Base-by-base conservation (phyloP, 2,888 invertebrate genomes). In the Adelphocoris suturalis region DNA sequence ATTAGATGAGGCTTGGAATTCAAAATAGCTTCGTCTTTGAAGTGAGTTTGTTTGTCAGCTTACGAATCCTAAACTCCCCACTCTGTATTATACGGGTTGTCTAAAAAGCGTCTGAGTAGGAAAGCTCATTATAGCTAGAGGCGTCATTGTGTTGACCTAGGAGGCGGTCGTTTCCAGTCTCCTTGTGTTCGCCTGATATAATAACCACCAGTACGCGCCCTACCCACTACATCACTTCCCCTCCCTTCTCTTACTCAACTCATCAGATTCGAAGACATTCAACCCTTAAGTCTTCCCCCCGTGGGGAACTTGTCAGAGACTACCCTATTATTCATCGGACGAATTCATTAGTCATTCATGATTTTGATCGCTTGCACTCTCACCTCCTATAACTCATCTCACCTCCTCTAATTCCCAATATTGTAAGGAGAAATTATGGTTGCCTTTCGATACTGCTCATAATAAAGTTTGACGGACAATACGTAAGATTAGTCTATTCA, bases 291-390 rank as follows among this genome's bases (percentile, higher is more conserved):
- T 68, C 68, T 68, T 68, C 68, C 68, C n/a, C 68, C 68, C 68
- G 27, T 68, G 68, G 68, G 68, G 19, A 68, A 68, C 68, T 68
- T 68, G 68, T 68, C 68, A 19, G 23, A 68, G 68, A 68, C 68
- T 68, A 68, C 68, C 68, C 68, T 68, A 68, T 68, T 68, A 68
- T 68, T 68, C 68, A 68, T 23, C 23, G 68, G 68, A 78, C 78
- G 47, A 78, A 78, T 78, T 78, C 78, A 78, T 78, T 78, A 78
- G 37, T 78, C 78, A 78, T 78, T 28, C 78, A 5, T 78, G 46
- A 78, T 78, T 78, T 78, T 78, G 37, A 78, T 78, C 78, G 78
- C 78, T 46, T 78, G 78, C 78, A 78, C 47, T 46, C 78, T 78
- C 78, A 78, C 47, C 68, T 23, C 19, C 27, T 3, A 68, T 68